A percentile compares a stretch with the other conserved stretches of the same genome.
Evolutionary conservation across 2,888 invertebrate species (phyloP).

Genomic region (Dione vanillae): DNA sequence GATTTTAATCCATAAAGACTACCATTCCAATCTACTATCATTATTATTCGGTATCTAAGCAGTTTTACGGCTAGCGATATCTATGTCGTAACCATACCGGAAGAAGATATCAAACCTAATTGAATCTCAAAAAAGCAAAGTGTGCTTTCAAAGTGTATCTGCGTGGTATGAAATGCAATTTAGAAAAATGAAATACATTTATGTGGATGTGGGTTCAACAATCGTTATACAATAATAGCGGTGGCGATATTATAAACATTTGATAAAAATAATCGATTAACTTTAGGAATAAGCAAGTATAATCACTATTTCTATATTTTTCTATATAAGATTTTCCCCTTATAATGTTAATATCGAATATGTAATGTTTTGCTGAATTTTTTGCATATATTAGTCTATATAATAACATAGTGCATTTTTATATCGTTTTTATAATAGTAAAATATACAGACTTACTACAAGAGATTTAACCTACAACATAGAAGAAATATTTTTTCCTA

Average conservation of each 20-base stretch:
- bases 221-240: background rate
- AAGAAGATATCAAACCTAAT: constrained; percentile 43
- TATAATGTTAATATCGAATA: background rate
- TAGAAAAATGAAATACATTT: constrained; percentile 34
- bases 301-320: no score
- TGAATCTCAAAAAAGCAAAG: constrained; percentile 44
- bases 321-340: no score
- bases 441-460: background rate
- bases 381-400: background rate
- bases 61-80: constrained; percentile 50
- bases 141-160: constrained; percentile 33
- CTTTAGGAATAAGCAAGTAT: background rate
- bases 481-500: background rate
- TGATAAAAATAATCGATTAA: background rate
- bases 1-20: background rate
- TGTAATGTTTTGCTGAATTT: background rate
- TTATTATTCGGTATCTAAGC: constrained; percentile 3
- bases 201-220: background rate
- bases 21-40: no score
- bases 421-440: background rate
- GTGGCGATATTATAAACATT: background rate
- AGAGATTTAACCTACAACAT: background rate
- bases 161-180: constrained; percentile 37
- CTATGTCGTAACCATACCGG: constrained; percentile 53
- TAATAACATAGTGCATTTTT: background rate